phyloP scores from a whole-genome alignment of 2,888 invertebrate species.

The Lepidocyrtinus sp. region DNA sequence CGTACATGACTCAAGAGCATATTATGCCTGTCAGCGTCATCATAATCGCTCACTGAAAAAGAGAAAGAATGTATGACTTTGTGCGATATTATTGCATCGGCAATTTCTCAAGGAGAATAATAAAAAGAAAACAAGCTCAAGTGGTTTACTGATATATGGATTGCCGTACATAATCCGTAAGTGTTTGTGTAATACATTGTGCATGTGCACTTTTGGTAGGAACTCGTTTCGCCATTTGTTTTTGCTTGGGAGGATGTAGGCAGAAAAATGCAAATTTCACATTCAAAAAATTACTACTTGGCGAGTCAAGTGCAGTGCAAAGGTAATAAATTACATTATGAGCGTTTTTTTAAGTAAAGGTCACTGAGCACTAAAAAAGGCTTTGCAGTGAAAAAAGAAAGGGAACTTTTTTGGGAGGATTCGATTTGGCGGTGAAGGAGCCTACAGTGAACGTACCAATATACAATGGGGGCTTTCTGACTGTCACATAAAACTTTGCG shows the following conservation, averaged over 20 bases:
- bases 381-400: constrained; percentile 43
- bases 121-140: constrained; percentile 1
- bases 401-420: constrained; percentile 34
- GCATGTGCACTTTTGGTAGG: background rate
- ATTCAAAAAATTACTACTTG: background rate
- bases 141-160: background rate
- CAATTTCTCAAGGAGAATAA: constrained; percentile 1
- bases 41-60: constrained; percentile 11
- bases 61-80: constrained; percentile 15
- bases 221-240: background rate
- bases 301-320: constrained; percentile 16
- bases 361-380: constrained; percentile 47
- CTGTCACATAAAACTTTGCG: constrained; percentile 53
- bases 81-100: constrained; percentile 15
- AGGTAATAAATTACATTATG: background rate
- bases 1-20: background rate
- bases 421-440: background rate
- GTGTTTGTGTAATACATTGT: constrained; percentile 13
- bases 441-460: constrained; percentile 21
- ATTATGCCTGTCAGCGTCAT: constrained; percentile 17
- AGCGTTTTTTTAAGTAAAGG: constrained; percentile 36
- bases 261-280: constrained; percentile 2
- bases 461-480: constrained; percentile 44
- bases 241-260: background rate
- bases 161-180: background rate